Evolutionary conservation across 1,140 invertebrate genomes (phyloP).

Genomic region (Ruditapes philippinarum): DNA sequence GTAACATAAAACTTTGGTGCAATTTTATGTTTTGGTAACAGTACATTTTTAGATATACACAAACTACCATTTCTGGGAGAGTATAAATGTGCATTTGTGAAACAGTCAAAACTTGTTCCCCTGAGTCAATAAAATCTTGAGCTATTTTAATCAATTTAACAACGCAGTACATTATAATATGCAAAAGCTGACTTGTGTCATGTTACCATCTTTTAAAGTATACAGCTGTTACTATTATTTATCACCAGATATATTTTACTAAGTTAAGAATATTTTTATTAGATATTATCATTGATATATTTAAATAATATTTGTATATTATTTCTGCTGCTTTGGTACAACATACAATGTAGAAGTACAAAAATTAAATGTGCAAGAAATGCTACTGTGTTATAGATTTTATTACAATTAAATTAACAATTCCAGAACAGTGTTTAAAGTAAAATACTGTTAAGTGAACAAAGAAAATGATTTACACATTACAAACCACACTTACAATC

Average conservation of each 20-base stretch:
- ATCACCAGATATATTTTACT: neutral
- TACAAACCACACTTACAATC: too few relatives aligned
- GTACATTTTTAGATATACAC: conserved; percentile 23
- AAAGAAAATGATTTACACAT: too few relatives aligned
- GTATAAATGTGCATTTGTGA: neutral
- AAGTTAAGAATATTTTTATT: conserved; percentile 2
- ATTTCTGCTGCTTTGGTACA: conserved; percentile 18
- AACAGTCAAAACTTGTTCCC: conserved; percentile 16
- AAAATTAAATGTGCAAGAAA: conserved; percentile 26
- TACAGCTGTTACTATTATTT: neutral
- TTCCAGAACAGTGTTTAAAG: conserved; percentile 6
- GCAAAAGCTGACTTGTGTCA: too few relatives aligned
- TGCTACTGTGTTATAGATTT: conserved; percentile 15
- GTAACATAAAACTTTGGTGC: conserved; percentile 17
- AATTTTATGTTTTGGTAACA: conserved; percentile 20
- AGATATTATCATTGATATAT: conserved; percentile 19
- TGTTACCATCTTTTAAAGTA: too few relatives aligned
- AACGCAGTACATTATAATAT: too few relatives aligned
- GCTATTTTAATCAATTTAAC: too few relatives aligned
- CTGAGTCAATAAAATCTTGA: neutral
- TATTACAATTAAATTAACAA: conserved; percentile 10
- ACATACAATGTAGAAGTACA: conserved; percentile 8
- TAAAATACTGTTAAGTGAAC: too few relatives aligned
- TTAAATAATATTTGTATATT: conserved; percentile 25
- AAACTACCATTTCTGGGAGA: conserved; percentile 13